phyloP scores from a whole-genome alignment of 2,113 vertebrate genomes.

The Trogon surrucura region DNA sequence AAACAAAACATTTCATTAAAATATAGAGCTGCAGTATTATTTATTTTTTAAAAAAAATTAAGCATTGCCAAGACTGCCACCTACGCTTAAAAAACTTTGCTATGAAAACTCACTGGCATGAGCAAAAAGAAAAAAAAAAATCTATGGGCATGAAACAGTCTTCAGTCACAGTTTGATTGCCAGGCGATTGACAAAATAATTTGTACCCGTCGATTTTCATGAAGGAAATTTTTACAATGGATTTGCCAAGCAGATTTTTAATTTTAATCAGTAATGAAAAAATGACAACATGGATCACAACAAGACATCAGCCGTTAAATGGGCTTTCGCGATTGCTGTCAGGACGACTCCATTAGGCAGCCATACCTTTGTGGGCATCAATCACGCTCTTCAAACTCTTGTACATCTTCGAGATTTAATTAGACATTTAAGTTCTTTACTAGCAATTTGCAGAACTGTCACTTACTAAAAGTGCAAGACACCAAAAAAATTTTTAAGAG shows the following conservation, averaged over 20 bases:
- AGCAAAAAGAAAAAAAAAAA: slow-evolving; percentile 58
- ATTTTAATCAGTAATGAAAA: slow-evolving; percentile 99
- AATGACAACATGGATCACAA: slow-evolving; percentile 99
- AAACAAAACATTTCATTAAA: slow-evolving; percentile 74
- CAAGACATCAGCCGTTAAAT: slow-evolving; percentile 95
- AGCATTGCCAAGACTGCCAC: slow-evolving; percentile 74
- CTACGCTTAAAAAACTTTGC: slow-evolving; percentile 79
- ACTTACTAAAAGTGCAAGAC: slow-evolving; percentile 77
- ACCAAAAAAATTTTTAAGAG: slow-evolving; percentile 33
- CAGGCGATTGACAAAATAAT: slow-evolving; percentile 97
- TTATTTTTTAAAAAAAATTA: slow-evolving; percentile 18
- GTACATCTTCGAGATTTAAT: slow-evolving; percentile 82
- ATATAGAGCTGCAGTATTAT: slow-evolving; percentile 33
- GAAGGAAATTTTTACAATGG: slow-evolving; percentile 88
- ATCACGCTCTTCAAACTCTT: slow-evolving; percentile 86
- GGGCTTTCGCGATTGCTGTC: slow-evolving; percentile 93
- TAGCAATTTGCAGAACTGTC: slow-evolving; percentile 85
- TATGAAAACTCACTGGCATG: slow-evolving; percentile 76
- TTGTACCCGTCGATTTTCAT: slow-evolving; percentile 92
- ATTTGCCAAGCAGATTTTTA: slow-evolving; percentile 90
- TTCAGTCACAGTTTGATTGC: slow-evolving; percentile 82
- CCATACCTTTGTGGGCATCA: slow-evolving; percentile 91
- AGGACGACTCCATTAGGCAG: slow-evolving; percentile 89
- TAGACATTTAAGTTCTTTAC: slow-evolving; percentile 85
- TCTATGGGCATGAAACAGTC: slow-evolving; percentile 73